These are phyloP conservation scores for Micronycteris hirsuta DNA, from an alignment of 2,113 vertebrate genomes.

Conservation along the genomic window DNA sequence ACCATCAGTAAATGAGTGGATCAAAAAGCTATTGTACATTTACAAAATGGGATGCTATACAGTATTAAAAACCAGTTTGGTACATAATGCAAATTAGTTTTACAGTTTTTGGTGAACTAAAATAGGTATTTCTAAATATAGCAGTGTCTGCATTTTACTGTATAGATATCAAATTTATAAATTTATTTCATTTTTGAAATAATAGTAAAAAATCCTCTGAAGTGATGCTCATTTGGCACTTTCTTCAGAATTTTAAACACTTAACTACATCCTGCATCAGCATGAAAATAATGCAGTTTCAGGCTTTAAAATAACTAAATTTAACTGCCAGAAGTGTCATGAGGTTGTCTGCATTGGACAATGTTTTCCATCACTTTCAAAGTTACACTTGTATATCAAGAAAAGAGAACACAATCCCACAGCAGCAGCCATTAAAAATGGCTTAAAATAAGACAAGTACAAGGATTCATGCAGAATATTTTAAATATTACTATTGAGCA, in stretches of 20 bases:
- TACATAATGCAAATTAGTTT: not conserved
- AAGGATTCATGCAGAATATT: constrained; percentile 83
- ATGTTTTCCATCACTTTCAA: constrained; percentile 65
- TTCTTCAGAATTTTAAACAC: constrained; percentile 68
- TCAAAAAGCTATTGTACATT: too few species aligned
- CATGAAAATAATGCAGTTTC: constrained; percentile 65
- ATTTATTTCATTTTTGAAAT: constrained; percentile 52
- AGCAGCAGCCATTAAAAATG: constrained; percentile 80
- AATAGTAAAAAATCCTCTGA: constrained; percentile 57
- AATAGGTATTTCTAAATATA: not conserved
- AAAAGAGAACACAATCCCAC: constrained; percentile 72
- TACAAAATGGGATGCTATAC: too few species aligned
- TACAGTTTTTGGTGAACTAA: not conserved
- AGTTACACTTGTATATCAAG: constrained; percentile 78
- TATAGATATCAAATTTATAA: constrained; percentile 54
- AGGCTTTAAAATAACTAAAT: constrained; percentile 56
- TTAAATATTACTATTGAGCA: constrained; percentile 77
- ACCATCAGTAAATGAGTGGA: too few species aligned
- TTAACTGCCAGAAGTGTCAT: constrained; percentile 60
- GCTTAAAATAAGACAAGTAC: constrained; percentile 78
- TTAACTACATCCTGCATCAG: constrained; percentile 70
- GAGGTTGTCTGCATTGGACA: constrained; percentile 72
- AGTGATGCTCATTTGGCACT: constrained; percentile 67
- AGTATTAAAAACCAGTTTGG: not conserved
- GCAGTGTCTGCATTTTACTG: not conserved